Base-by-base conservation (phyloP, 2,888 invertebrate species). In the Microdon myrmicae region DNA sequence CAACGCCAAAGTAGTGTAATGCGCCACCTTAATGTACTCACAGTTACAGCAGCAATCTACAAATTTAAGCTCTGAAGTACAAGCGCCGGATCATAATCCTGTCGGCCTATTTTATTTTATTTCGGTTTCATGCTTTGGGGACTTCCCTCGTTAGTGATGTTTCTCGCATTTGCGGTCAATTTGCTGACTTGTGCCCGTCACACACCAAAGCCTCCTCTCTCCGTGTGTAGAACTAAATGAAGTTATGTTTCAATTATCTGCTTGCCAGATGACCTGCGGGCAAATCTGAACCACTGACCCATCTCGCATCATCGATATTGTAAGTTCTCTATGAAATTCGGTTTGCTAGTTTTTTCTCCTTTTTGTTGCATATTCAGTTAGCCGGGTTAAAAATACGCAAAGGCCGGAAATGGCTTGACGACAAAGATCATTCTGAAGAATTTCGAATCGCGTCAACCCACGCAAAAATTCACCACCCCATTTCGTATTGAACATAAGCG, bases 211-310 rank as follows among this genome's bases (percentile, higher is more conserved):
- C 47, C 31, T 38, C 17, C 17, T 29, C 26, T n/a, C n/a, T n/a
- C n/a, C n/a, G n/a, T 48, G 43, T 48, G 37, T 26, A 43, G 13
- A 31, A 60, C 53, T 25, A n/a, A 29, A 48, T 26, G 48, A 54
- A 54, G 31, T 16, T 37, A 32, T 22, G 54, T 31, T 48, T 28
- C 43, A 60, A 60, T 54, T 48, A 54, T 54, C 31, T 47, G 22
- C 43, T 16, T 37, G n/a, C 34, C 41, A 43, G 26, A 60, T 47
- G 31, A 37, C 35, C 28, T 25, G 35, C 48, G 39, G 34, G 44
- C 43, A 37, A 39, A 19, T 20, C 45, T 31, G 34, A 23, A 41
- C 10, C 35, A 25, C 17, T 54, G 43, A 43, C 54, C 47, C 54
- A 35, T 48, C 29, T 26, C 38, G 34, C 28, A 10, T 23, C 28